phyloP scores from a whole-genome alignment of 35 echinoderm and acorn worm genomes.

The Ophiothrix spiculata region DNA sequence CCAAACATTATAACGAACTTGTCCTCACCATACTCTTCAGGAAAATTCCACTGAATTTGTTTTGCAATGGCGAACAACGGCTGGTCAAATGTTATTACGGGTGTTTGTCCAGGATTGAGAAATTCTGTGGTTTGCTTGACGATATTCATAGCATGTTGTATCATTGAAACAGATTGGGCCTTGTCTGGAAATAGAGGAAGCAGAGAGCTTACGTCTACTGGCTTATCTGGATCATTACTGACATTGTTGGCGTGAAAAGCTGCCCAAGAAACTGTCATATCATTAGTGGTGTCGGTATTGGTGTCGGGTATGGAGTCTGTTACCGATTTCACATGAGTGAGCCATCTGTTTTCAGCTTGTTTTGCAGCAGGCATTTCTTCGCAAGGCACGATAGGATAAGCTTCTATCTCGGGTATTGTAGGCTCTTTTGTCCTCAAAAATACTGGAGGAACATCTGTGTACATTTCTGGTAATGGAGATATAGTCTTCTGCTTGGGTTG shows the following conservation, averaged over 20 bases:
- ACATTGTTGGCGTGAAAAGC: not conserved
- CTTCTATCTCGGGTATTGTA: not conserved
- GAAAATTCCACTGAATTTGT: constrained; percentile 16
- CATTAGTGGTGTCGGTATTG: not conserved
- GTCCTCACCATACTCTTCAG: constrained; percentile 33
- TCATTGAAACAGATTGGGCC: constrained; percentile 46
- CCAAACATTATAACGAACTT: constrained; percentile 37
- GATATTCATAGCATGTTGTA: constrained; percentile 34
- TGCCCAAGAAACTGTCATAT: not conserved
- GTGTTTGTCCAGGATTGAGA: constrained; percentile 37
- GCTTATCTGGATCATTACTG: not conserved
- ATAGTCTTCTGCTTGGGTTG: not conserved
- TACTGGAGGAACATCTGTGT: constrained; percentile 19
- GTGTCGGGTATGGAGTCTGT: not conserved
- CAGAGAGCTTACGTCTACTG: not conserved
- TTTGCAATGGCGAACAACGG: constrained; percentile 39
- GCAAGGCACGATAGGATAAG: not conserved
- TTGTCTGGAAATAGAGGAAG: constrained; percentile 48
- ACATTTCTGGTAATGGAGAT: not conserved
- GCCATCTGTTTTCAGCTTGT: not conserved
- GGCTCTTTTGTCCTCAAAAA: not conserved
- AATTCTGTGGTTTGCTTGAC: not conserved
- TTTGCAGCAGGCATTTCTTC: not conserved
- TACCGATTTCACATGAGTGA: not conserved
- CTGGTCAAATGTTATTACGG: constrained; percentile 58